phyloP scores from a whole-genome alignment of 2,797 vertebrate species.

The Sebastes baramenuke region DNA sequence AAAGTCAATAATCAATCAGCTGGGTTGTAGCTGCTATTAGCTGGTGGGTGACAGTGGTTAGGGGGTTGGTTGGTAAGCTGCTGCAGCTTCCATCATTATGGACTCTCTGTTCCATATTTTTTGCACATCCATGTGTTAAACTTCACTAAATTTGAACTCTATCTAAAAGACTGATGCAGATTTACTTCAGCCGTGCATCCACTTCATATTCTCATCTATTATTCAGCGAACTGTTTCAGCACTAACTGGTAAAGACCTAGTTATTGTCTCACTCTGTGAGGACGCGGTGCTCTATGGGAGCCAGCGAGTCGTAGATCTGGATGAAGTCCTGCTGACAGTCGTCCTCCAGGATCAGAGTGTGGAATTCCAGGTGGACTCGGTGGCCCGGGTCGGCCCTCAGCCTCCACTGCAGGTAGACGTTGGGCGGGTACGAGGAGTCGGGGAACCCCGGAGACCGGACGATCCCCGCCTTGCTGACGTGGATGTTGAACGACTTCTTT shows the following conservation, averaged over 20 bases:
- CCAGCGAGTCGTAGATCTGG: slow-evolving; percentile 90
- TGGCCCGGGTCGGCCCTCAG: slow-evolving; percentile 85
- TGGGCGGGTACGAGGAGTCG: slow-evolving; percentile 84
- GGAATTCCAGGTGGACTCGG: slow-evolving; percentile 88
- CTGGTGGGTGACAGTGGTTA: too few species aligned
- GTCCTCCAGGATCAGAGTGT: slow-evolving; percentile 86
- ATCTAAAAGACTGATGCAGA: neutral
- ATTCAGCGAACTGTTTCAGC: fast-evolving
- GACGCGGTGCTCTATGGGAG: slow-evolving; percentile 78
- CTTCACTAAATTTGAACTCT: too few species aligned
- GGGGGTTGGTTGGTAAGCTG: too few species aligned
- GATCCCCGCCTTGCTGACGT: slow-evolving; percentile 56
- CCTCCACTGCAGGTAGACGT: slow-evolving; percentile 85
- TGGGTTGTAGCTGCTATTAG: fast-evolving
- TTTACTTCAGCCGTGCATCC: neutral
- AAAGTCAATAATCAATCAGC: too few species aligned
- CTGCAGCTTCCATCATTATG: too few species aligned
- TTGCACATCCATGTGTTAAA: too few species aligned
- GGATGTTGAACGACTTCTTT: slow-evolving; percentile 75
- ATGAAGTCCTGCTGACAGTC: slow-evolving; percentile 85
- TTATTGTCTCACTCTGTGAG: slow-evolving; percentile 85
- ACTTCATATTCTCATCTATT: neutral
- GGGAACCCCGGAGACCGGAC: slow-evolving; percentile 91
- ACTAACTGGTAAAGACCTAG: too few species aligned
- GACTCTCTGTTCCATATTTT: neutral